A percentile compares a stretch with the other conserved stretches of the same genome.
phyloP scores from a whole-genome alignment of 2,113 vertebrate genomes.

The Salvelinus namaycush region DNA sequence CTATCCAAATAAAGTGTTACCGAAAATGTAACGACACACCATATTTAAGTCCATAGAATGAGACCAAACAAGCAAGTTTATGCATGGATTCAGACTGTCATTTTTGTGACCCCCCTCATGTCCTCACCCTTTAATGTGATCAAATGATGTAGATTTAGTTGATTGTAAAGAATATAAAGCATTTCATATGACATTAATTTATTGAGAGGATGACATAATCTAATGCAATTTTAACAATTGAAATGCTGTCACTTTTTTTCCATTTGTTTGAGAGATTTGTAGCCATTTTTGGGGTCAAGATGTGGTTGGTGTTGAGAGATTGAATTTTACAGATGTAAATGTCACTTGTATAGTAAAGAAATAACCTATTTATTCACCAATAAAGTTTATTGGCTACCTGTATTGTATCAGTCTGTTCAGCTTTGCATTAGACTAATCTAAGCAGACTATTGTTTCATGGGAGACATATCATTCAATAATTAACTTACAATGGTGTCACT shows the following conservation, averaged over 20 bases:
- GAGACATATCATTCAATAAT: too few species aligned
- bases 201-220: not conserved
- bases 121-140: constrained; percentile 35
- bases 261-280: constrained; percentile 10
- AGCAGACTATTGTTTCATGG: too few species aligned
- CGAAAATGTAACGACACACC: constrained; percentile 20
- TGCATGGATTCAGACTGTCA: not conserved
- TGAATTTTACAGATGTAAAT: too few species aligned
- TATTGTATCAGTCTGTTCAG: not conserved
- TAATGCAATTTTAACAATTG: not conserved
- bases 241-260: constrained; percentile 1
- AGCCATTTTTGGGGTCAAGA: not conserved
- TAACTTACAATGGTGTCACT: too few species aligned
- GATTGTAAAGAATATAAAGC: not conserved
- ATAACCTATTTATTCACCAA: too few species aligned
- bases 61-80: not conserved
- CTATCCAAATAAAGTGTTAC: not conserved
- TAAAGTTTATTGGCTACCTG: not conserved
- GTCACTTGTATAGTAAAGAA: constrained; percentile 5
- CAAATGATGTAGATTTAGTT: constrained; percentile 10
- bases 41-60: not conserved
- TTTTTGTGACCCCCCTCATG: not conserved
- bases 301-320: too few species aligned
- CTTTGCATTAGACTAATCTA: not conserved
- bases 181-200: constrained; percentile 9